Base-by-base conservation (phyloP, 2,797 vertebrate genomes). In the Austrolebias charrua region DNA sequence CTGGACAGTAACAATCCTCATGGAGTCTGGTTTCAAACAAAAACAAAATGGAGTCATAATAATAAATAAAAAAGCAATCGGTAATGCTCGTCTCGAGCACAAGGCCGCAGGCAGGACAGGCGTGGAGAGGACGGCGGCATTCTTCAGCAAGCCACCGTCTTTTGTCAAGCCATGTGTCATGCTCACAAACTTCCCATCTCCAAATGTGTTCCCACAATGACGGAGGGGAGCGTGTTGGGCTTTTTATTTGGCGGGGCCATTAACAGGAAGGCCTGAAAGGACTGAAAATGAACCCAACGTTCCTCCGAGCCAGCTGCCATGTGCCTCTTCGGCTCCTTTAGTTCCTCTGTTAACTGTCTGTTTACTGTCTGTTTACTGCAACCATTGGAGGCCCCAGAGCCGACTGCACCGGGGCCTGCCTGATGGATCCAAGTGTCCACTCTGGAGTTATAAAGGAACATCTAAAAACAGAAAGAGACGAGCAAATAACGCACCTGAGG, bases 221-320 rank as follows among this genome's bases (percentile, higher is more conserved):
- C 81, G 52, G 82, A 80, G 76, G 61, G 78, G 68, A 80, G 77
- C 89, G 90, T 90, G 91, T 92, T 82, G 86, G 90, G 88, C 91
- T 89, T 91, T 92, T 92, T 77, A 89, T 83, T 85, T 75, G 71
- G 50, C 5, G 28, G 67, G 79, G 71, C 94, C 92, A 93, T 95
- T 91, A 95, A 92, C 92, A 86, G 87, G 79, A 80, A 52, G 56
- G 76, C 73, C 89, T 94, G 92, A 95, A 93, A 92, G 92, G 94
- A 94, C 94, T 97, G 95, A 94, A 93, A 98, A 91, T 95, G 95
- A 94, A 95, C 94, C 92, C 92, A 84, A 83, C 63, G 73, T 82
- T 77, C 80, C 73, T 78, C 76, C 66, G 78, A 80, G 75, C 6
- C 28, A 46, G 71, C 68, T 52, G 48, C 72, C 58, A 62, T 28